These are phyloP conservation scores for Anguilla rostrata DNA, from an alignment of 2,113 vertebrate species.

Conservation along the genomic window DNA sequence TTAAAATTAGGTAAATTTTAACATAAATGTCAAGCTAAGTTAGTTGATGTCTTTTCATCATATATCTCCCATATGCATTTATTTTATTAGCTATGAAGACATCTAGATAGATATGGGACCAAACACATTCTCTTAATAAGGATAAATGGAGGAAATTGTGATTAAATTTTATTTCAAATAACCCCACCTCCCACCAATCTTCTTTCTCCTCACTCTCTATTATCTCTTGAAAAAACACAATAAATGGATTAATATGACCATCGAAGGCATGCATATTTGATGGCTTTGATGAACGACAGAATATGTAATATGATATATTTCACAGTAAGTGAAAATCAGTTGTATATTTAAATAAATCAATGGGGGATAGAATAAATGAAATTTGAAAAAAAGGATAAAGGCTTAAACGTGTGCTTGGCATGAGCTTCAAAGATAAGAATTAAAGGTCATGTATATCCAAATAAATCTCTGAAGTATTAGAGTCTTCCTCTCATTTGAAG, in stretches of 20 bases:
- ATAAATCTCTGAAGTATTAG: slow-evolving; percentile 35
- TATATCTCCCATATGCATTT: too few relatives aligned
- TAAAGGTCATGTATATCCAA: slow-evolving; percentile 31
- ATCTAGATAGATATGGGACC: too few relatives aligned
- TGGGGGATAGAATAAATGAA: neutral
- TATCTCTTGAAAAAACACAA: neutral
- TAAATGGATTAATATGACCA: neutral
- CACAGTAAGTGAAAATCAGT: slow-evolving; percentile 12
- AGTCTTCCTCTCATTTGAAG: slow-evolving; percentile 45
- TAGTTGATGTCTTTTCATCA: too few relatives aligned
- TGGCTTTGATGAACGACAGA: slow-evolving; percentile 8
- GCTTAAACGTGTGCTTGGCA: slow-evolving; percentile 23
- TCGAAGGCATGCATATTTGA: neutral
- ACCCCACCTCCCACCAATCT: neutral
- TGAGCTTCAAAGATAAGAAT: slow-evolving; percentile 21
- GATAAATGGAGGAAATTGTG: neutral
- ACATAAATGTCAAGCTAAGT: too few relatives aligned
- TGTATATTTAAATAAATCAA: slow-evolving; percentile 5
- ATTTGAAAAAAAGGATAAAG: neutral
- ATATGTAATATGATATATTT: neutral
- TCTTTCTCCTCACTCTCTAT: neutral
- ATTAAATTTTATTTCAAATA: too few relatives aligned
- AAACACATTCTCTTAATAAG: neutral
- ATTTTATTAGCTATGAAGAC: too few relatives aligned
- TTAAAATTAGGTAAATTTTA: too few relatives aligned